phyloP scores from a whole-genome alignment of 2,888 invertebrate species.

The Epirrhoe tristata region DNA sequence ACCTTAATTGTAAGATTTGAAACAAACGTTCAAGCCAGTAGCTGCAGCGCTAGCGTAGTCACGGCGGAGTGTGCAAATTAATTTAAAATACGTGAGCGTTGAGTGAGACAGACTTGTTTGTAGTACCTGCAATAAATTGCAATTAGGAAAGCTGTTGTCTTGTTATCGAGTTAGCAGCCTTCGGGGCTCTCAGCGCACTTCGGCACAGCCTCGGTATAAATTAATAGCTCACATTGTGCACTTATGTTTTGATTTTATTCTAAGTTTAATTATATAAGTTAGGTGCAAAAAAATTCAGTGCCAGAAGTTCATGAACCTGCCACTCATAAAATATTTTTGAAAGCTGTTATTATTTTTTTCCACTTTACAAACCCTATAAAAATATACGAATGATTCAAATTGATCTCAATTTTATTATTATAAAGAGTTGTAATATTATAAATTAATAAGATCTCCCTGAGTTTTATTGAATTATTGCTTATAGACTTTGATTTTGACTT shows the following conservation, averaged over 20 bases:
- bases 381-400: too few relatives aligned
- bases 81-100: constrained; percentile 83
- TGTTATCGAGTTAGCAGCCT: constrained; percentile 84
- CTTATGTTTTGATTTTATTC: constrained; percentile 27
- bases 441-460: too few relatives aligned
- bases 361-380: too few relatives aligned
- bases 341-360: too few relatives aligned
- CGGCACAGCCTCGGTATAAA: constrained; percentile 64
- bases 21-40: constrained; percentile 48
- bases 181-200: constrained; percentile 72
- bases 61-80: constrained; percentile 79
- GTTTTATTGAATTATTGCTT: too few relatives aligned
- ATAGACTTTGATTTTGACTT: too few relatives aligned
- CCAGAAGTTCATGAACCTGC: too few relatives aligned
- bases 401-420: too few relatives aligned
- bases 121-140: constrained; percentile 85
- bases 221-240: constrained; percentile 66
- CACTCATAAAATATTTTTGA: too few relatives aligned
- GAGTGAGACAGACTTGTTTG: constrained; percentile 80
- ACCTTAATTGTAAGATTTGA: constrained; percentile 17
- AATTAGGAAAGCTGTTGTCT: constrained; percentile 84
- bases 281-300: too few relatives aligned
- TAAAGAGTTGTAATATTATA: too few relatives aligned
- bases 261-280: background rate
- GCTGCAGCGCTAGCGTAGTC: constrained; percentile 54